Evolutionary conservation across 64 coral and sea anemone species (phyloP).

Genomic region (Montipora sp.): DNA sequence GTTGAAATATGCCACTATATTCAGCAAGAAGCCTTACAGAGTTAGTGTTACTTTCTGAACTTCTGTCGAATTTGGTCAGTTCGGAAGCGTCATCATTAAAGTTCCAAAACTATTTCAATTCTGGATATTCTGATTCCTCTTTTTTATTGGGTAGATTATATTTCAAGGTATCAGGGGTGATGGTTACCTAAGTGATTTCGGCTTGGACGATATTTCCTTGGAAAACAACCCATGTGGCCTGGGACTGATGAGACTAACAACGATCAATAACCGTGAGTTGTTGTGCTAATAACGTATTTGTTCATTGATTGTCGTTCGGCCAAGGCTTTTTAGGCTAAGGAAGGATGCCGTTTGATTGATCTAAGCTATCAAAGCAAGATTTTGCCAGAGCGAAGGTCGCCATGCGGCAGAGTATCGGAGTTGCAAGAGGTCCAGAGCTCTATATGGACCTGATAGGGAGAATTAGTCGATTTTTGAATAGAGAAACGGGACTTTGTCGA

Average conservation of each 20-base stretch:
- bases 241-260: constrained; percentile 3
- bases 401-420: too few relatives aligned
- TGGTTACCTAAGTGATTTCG: constrained; percentile 83
- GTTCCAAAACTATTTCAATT: neutral
- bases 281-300: neutral
- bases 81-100: neutral
- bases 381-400: too few relatives aligned
- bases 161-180: constrained; percentile 77
- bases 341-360: too few relatives aligned
- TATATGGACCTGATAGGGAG: too few relatives aligned
- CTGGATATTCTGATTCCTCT: neutral
- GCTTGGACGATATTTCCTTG: constrained; percentile 76
- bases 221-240: constrained; percentile 64
- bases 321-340: too few relatives aligned
- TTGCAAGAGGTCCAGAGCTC: too few relatives aligned
- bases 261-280: constrained; percentile 30
- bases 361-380: too few relatives aligned
- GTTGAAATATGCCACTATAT: constrained; percentile 64
- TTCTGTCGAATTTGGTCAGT: neutral
- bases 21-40: constrained; percentile 74
- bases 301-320: neutral
- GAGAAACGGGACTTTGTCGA: too few relatives aligned
- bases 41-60: constrained; percentile 28
- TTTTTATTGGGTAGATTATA: constrained; percentile 48
- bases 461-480: too few relatives aligned